A percentile compares a stretch with the other conserved stretches of the same genome.
These are phyloP conservation scores for Tupaia tana DNA, from an alignment of 2,113 vertebrate genomes.

Conservation along the genomic window DNA sequence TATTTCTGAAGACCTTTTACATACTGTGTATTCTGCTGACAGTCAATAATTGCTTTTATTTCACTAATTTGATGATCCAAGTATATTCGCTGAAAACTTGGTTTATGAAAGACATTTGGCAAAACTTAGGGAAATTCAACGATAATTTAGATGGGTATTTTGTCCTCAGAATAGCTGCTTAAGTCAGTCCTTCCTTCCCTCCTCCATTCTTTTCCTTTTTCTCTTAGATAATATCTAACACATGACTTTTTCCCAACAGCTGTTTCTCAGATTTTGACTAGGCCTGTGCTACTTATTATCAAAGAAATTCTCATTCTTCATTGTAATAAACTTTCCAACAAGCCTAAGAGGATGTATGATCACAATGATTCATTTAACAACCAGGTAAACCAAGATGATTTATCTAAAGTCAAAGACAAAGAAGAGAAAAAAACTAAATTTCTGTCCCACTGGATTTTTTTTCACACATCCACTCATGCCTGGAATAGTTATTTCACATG, in stretches of 20 bases:
- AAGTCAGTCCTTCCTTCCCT: too few species aligned
- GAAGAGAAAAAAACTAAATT: neutral
- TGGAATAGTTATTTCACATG: neutral
- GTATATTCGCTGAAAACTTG: neutral
- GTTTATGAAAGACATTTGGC: neutral
- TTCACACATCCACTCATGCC: neutral
- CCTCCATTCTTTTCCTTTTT: too few species aligned
- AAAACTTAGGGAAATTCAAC: neutral
- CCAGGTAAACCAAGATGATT: neutral
- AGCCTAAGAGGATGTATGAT: neutral
- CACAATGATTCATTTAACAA: neutral
- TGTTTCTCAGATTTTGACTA: neutral
- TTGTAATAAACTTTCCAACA: neutral
- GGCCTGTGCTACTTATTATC: neutral
- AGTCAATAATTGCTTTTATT: neutral
- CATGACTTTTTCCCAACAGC: neutral
- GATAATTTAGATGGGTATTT: neutral
- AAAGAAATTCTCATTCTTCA: neutral
- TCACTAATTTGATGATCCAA: neutral
- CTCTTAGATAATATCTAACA: neutral
- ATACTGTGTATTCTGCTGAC: neutral
- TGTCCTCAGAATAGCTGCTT: neutral
- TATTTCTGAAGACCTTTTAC: neutral
- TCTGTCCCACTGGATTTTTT: too few species aligned
- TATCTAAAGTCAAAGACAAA: conserved; percentile 16